Percentiles rank a stretch among this genome's conserved stretches.
These are phyloP conservation scores for Elysia chlorotica DNA, from an alignment of 1,140 invertebrate genomes.

Conservation along the genomic window DNA sequence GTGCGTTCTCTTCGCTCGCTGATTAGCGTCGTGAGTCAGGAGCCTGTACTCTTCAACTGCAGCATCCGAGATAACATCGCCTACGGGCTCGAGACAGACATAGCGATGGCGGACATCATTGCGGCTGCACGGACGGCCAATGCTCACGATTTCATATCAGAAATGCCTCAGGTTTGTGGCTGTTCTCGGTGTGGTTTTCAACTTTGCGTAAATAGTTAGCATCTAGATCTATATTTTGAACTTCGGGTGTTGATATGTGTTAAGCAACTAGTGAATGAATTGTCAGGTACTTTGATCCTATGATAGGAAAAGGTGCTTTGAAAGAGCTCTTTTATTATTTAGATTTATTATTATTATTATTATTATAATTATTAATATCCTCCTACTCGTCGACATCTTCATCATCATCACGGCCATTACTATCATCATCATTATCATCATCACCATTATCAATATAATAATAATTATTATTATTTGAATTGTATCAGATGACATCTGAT, in stretches of 20 bases:
- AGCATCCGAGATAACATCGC: conserved; percentile 87
- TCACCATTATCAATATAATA: no score
- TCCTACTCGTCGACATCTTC: no score
- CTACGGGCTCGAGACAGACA: conserved; percentile 74
- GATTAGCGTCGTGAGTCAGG: conserved; percentile 78
- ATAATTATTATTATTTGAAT: no score
- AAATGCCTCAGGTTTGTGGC: conserved; percentile 68
- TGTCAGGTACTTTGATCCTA: background rate
- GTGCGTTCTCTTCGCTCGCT: conserved; percentile 66
- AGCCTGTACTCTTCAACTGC: conserved; percentile 85
- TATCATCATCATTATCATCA: no score
- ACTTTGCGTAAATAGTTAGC: background rate
- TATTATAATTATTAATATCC: no score
- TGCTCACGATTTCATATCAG: conserved; percentile 81
- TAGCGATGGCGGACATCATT: conserved; percentile 77
- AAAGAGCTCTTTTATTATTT: no score
- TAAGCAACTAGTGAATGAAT: background rate
- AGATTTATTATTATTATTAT: no score
- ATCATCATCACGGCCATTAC: no score
- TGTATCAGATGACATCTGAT: no score
- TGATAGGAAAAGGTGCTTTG: background rate
- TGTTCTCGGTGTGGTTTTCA: background rate
- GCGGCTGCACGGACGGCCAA: conserved; percentile 82
- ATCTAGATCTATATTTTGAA: background rate
- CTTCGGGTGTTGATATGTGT: background rate